Evolutionary conservation across 2,113 vertebrate species (phyloP).

Genomic region (Campylorhamphus procurvoides): DNA sequence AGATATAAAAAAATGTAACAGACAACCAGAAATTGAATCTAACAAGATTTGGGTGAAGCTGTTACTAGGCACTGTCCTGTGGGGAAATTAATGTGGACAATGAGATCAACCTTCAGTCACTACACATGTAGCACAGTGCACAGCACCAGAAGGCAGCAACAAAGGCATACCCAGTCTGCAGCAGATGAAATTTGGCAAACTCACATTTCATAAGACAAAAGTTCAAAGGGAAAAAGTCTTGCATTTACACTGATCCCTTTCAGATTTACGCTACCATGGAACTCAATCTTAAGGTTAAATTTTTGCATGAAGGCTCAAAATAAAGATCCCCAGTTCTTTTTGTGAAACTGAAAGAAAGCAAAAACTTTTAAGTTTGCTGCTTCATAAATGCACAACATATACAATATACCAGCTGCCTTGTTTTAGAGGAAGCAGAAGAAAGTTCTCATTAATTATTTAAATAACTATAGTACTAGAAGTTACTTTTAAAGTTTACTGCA

Average conservation of each 20-base stretch:
- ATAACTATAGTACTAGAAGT: neutral
- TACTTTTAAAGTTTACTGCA: neutral
- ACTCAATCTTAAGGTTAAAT: conserved; percentile 63
- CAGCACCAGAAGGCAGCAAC: conserved; percentile 74
- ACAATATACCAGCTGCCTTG: neutral
- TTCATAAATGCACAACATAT: neutral
- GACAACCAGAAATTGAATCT: conserved; percentile 61
- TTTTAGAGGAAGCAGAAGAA: neutral
- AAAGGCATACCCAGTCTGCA: conserved; percentile 75
- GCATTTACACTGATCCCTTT: conserved; percentile 59
- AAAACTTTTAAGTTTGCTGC: neutral
- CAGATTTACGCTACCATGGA: conserved; percentile 46
- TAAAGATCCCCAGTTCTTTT: neutral
- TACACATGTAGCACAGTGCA: conserved; percentile 75
- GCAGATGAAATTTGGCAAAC: conserved; percentile 87
- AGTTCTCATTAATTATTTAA: neutral
- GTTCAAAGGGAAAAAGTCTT: conserved; percentile 46
- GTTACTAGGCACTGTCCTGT: conserved; percentile 86
- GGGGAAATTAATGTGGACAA: conserved; percentile 82
- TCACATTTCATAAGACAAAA: conserved; percentile 80
- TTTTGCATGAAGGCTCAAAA: conserved; percentile 41
- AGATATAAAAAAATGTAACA: conserved; percentile 39
- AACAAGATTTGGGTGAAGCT: conserved; percentile 80
- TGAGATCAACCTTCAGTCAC: conserved; percentile 81
- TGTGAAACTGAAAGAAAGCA: neutral